phyloP scores from a whole-genome alignment of 1,140 invertebrate genomes.

The Andricus grossulariae region DNA sequence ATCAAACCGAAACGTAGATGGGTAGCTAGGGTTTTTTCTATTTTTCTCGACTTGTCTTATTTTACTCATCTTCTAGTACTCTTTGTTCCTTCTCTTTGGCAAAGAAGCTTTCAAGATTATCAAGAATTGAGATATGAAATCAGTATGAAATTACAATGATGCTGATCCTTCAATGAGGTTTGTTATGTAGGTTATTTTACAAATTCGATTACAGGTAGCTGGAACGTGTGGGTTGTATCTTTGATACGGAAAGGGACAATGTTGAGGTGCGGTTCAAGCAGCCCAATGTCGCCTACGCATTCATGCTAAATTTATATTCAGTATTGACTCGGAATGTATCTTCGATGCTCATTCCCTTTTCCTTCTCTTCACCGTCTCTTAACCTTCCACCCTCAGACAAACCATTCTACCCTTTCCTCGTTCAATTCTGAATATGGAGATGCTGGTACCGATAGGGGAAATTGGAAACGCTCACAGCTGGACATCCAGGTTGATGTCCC shows the following conservation, averaged over 20 bases:
- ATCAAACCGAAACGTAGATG: conserved; percentile 3
- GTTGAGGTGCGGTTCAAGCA: conserved; percentile 36
- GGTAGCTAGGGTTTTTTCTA: neutral
- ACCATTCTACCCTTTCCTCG: conserved; percentile 27
- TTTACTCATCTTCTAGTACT: neutral
- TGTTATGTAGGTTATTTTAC: neutral
- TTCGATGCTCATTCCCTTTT: conserved; percentile 14
- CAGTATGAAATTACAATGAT: conserved; percentile 3
- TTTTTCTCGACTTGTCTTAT: conserved; percentile 13
- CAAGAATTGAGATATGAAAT: neutral
- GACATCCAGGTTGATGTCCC: conserved; percentile 6
- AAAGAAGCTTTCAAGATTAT: too few species aligned
- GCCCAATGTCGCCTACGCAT: conserved; percentile 48
- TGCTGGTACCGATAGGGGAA: conserved; percentile 47
- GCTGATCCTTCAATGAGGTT: conserved; percentile 12
- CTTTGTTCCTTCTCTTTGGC: neutral
- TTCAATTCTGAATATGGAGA: conserved; percentile 43
- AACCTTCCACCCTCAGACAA: conserved; percentile 27
- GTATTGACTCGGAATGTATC: conserved; percentile 36
- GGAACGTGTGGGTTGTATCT: conserved; percentile 29
- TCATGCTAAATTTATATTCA: conserved; percentile 48
- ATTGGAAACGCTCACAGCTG: conserved; percentile 42
- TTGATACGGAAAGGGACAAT: conserved; percentile 45
- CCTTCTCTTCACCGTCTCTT: conserved; percentile 14
- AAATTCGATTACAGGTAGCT: conserved; percentile 24